Percentiles rank a stretch among this genome's conserved stretches.
Evolutionary conservation across 2,888 invertebrate species (phyloP).

Genomic region (Spatulosminthurus flaviceps): DNA sequence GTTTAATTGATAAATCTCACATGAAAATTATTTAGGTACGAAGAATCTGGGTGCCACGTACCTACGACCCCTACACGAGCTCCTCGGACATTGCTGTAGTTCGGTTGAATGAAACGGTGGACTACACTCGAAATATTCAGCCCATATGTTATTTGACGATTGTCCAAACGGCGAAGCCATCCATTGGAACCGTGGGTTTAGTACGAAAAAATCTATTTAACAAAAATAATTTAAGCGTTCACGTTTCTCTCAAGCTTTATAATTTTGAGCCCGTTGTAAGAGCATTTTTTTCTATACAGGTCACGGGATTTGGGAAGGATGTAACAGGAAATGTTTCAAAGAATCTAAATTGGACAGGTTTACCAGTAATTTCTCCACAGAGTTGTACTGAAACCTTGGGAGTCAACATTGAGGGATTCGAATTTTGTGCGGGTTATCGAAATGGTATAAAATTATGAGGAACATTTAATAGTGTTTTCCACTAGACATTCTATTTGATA

Average conservation of each 20-base stretch:
- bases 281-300: no score
- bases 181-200: background rate
- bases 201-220: background rate
- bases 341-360: background rate
- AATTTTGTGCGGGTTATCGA: background rate
- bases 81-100: conserved; percentile 5
- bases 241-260: no score
- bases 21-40: background rate
- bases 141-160: background rate
- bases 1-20: no score
- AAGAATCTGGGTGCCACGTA: background rate
- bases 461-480: background rate
- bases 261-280: background rate
- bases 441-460: background rate
- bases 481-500: background rate
- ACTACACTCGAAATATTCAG: background rate
- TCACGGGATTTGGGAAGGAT: background rate
- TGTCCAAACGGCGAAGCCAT: background rate
- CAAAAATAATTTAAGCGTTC: no score
- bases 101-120: background rate
- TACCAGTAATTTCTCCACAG: background rate
- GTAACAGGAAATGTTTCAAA: background rate
- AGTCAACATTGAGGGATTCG: background rate
- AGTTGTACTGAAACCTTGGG: background rate
- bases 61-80: background rate